phyloP scores from a whole-genome alignment of 2,797 vertebrate species.

The Helicolenus hilgendorfi region DNA sequence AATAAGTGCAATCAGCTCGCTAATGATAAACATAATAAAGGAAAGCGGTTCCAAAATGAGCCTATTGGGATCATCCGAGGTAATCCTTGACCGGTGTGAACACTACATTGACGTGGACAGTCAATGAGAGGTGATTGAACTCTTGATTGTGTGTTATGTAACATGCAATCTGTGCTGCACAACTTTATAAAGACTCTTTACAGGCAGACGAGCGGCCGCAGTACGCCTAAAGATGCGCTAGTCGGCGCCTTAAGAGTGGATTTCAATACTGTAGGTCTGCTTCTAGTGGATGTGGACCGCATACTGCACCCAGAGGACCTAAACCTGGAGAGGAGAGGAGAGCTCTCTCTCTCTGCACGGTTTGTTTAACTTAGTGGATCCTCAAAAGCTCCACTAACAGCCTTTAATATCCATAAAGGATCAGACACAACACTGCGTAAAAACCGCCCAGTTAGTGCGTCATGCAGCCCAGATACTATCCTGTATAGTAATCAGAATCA shows the following conservation, averaged over 20 bases:
- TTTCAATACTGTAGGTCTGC: constrained; percentile 12
- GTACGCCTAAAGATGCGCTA: constrained; percentile 73
- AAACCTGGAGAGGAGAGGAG: constrained; percentile 9
- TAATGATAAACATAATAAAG: constrained; percentile 79
- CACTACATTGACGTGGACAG: constrained; percentile 11
- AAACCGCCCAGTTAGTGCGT: background rate
- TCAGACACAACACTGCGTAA: background rate
- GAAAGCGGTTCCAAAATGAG: constrained; percentile 68
- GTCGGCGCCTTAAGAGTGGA: constrained; percentile 84
- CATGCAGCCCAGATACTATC: background rate
- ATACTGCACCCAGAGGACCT: background rate
- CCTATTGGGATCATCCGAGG: constrained; percentile 45
- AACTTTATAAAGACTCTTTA: constrained; percentile 22
- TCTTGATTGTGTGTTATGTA: background rate
- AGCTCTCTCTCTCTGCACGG: background rate
- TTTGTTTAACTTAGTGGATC: background rate
- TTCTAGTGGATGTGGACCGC: background rate
- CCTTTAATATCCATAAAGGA: background rate
- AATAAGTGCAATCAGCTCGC: constrained; percentile 81
- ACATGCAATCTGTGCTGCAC: background rate
- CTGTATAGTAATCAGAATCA: too few species aligned
- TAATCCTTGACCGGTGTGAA: constrained; percentile 37
- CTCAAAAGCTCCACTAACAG: background rate
- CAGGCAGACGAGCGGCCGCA: constrained; percentile 37
- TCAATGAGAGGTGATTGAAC: background rate